Percentiles rank a stretch among this genome's conserved stretches.
These are phyloP conservation scores for Ellobius talpinus DNA, from an alignment of 2,113 vertebrate species.

Conservation along the genomic window DNA sequence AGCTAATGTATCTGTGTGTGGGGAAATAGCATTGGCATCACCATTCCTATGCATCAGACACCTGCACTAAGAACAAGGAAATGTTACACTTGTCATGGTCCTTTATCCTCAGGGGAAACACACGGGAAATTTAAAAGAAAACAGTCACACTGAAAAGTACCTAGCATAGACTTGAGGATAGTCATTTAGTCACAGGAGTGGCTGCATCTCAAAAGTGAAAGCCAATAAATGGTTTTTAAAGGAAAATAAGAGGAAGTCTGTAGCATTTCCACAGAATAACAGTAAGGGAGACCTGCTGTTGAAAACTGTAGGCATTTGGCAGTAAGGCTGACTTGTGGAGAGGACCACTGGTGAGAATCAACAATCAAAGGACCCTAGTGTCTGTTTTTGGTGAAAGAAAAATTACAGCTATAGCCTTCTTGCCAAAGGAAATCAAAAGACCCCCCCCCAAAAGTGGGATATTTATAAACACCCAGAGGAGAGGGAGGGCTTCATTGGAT, in stretches of 20 bases:
- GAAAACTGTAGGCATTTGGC: not conserved
- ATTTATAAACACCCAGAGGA: not conserved
- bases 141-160: not conserved
- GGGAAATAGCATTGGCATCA: too few species aligned
- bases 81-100: not conserved
- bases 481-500: not conserved
- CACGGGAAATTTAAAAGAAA: not conserved
- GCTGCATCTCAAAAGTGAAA: not conserved
- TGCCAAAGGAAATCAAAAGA: slow-evolving; percentile 1
- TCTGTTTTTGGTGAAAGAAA: not conserved
- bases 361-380: not conserved
- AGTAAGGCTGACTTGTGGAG: not conserved
- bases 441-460: not conserved
- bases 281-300: not conserved
- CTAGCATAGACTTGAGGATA: not conserved
- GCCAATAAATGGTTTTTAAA: not conserved
- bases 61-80: not conserved
- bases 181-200: not conserved
- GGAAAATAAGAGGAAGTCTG: not conserved
- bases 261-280: not conserved
- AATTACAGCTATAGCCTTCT: not conserved
- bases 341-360: not conserved
- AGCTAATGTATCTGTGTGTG: not conserved
- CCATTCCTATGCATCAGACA: slow-evolving; percentile 2
- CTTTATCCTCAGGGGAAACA: slow-evolving; percentile 11